Evolutionary conservation across 1,140 invertebrate genomes (phyloP).

Genomic region (Lepidostoma basale): DNA sequence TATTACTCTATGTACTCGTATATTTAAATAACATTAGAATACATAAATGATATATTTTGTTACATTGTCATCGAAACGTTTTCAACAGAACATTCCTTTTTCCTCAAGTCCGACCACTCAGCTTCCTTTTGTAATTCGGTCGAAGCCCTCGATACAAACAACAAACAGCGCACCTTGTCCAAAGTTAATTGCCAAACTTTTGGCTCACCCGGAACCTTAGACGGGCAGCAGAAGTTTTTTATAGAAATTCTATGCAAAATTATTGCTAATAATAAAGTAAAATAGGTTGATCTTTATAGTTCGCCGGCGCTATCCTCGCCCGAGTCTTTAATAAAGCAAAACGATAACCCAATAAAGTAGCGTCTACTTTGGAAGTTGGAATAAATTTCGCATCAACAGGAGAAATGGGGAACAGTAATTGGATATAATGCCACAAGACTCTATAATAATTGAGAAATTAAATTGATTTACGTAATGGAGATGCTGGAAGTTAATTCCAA

Average conservation of each 20-base stretch:
- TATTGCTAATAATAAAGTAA: slow-evolving; percentile 46
- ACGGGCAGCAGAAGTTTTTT: slow-evolving; percentile 43
- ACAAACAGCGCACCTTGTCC: slow-evolving; percentile 43
- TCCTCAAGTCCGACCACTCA: too few relatives aligned
- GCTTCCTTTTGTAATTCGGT: too few relatives aligned
- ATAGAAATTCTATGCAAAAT: slow-evolving; percentile 46
- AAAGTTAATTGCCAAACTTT: slow-evolving; percentile 46
- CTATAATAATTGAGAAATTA: slow-evolving; percentile 18
- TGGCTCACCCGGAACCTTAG: slow-evolving; percentile 21
- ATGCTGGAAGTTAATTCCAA: neutral
- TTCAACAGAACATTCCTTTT: too few relatives aligned
- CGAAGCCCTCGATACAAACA: slow-evolving; percentile 26
- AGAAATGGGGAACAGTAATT: slow-evolving; percentile 9
- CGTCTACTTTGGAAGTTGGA: slow-evolving; percentile 2
- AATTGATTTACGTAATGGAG: neutral
- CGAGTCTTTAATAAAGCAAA: slow-evolving; percentile 38
- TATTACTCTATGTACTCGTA: too few relatives aligned
- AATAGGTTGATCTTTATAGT: slow-evolving; percentile 42
- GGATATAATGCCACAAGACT: neutral
- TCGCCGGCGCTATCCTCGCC: neutral
- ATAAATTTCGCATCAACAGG: slow-evolving; percentile 29
- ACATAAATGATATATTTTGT: too few relatives aligned
- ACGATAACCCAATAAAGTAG: slow-evolving; percentile 38
- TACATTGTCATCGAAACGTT: too few relatives aligned
- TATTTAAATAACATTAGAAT: too few relatives aligned